These are phyloP conservation scores for Eulemur rufifrons DNA, from an alignment of 2,113 vertebrate genomes.

Conservation along the genomic window DNA sequence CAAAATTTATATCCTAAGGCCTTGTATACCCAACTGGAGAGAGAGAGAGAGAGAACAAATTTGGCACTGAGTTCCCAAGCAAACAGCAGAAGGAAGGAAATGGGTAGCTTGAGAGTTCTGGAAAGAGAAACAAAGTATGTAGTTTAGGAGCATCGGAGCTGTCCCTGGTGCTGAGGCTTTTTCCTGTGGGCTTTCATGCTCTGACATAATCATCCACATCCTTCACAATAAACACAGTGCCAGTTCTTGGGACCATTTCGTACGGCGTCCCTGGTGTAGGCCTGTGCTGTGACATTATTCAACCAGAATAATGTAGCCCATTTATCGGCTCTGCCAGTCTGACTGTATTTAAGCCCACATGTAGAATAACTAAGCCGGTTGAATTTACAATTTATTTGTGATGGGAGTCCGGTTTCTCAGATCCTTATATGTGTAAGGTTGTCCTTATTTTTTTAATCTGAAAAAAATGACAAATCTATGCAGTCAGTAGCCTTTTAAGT, in stretches of 20 bases:
- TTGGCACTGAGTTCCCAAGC: neutral
- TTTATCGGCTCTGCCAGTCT: neutral
- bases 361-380: neutral
- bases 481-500: neutral
- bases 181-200: neutral
- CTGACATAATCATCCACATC: neutral
- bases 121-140: neutral
- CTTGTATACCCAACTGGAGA: neutral
- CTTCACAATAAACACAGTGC: neutral
- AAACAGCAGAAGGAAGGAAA: neutral
- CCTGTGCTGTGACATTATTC: neutral
- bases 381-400: neutral
- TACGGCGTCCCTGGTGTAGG: neutral
- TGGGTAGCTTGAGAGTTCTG: neutral
- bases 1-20: neutral
- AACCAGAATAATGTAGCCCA: neutral
- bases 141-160: neutral
- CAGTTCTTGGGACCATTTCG: neutral
- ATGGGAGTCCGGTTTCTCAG: neutral
- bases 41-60: neutral
- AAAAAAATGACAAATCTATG: neutral
- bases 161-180: slow-evolving; percentile 34
- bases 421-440: neutral
- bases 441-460: neutral
- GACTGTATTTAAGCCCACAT: neutral